phyloP scores from a whole-genome alignment of 92 coral and sea anemone species.

The Parazoanthus darwini region DNA sequence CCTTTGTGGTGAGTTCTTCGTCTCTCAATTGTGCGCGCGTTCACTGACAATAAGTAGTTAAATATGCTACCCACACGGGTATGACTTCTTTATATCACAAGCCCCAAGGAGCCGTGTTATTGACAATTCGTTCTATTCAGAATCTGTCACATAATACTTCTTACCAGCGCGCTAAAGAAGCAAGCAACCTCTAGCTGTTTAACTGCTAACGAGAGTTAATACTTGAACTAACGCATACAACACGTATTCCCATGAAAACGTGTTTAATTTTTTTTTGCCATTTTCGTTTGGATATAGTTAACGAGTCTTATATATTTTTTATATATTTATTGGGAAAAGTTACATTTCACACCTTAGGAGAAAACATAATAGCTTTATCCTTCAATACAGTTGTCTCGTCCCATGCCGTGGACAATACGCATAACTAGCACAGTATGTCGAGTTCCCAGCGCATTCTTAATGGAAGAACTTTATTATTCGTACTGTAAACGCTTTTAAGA shows the following conservation, averaged over 20 bases:
- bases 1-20: background rate
- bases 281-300: background rate
- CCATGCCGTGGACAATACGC: conserved; percentile 25
- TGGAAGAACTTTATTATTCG: background rate
- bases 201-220: background rate
- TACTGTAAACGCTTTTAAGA: conserved; percentile 24
- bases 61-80: background rate
- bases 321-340: conserved; percentile 33
- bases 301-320: conserved; percentile 3
- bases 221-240: background rate
- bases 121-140: background rate
- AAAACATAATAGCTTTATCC: conserved; percentile 21
- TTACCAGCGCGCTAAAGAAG: background rate
- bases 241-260: background rate
- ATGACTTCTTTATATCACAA: background rate
- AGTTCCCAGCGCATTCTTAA: conserved; percentile 28
- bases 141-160: conserved; percentile 21
- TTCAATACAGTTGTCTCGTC: conserved; percentile 26
- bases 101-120: background rate
- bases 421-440: conserved; percentile 26
- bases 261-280: background rate
- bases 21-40: background rate
- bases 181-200: background rate
- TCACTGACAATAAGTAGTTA: background rate
- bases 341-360: conserved; percentile 39